phyloP scores from a whole-genome alignment of 2,888 invertebrate genomes.

The Mythimna pallens region DNA sequence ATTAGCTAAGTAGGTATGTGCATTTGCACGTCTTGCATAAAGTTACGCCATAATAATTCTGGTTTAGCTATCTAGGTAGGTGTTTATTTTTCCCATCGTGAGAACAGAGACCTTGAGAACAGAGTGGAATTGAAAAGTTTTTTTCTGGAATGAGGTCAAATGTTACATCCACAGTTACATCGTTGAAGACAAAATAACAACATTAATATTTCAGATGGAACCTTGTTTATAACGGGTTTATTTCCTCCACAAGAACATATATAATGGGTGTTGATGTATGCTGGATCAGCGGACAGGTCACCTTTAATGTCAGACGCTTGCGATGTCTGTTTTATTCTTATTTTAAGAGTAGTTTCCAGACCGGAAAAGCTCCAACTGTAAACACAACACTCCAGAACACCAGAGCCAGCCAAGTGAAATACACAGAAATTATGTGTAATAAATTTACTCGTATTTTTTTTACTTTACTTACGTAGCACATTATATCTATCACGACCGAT shows the following conservation, averaged over 20 bases:
- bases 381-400: conserved; percentile 33
- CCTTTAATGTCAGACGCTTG: conserved; percentile 15
- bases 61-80: neutral
- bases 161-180: too few species aligned
- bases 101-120: conserved; percentile 16
- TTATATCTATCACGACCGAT: neutral
- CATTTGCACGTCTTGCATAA: conserved; percentile 10
- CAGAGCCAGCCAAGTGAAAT: conserved; percentile 18
- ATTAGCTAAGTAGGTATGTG: neutral
- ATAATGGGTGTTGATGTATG: conserved; percentile 22
- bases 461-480: neutral
- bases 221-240: conserved; percentile 13
- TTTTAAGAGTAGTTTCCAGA: conserved; percentile 19
- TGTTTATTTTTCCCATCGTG: conserved; percentile 13
- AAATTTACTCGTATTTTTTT: neutral
- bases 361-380: conserved; percentile 9
- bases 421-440: conserved; percentile 3
- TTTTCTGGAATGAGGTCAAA: conserved; percentile 51
- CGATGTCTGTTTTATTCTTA: conserved; percentile 31
- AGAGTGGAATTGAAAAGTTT: conserved; percentile 14
- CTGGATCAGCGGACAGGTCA: conserved; percentile 24
- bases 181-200: conserved; percentile 24
- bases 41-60: conserved; percentile 17
- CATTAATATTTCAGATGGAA: conserved; percentile 36
- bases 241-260: conserved; percentile 32